Evolutionary conservation across 2,113 vertebrate genomes (phyloP).

Genomic region (Octodon degus): DNA sequence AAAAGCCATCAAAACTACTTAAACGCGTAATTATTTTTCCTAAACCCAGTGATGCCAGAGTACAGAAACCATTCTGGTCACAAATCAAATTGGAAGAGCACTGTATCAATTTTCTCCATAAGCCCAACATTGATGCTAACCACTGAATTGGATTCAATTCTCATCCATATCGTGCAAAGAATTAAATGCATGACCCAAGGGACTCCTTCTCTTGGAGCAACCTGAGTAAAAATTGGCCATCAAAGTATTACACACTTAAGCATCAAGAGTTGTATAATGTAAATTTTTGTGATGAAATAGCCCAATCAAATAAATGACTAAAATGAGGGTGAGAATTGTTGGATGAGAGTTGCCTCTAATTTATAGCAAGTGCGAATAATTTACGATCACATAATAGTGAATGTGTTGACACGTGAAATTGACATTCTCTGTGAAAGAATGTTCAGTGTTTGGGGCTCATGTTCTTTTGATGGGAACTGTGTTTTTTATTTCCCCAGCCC

Average conservation of each 20-base stretch:
- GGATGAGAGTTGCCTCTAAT: background rate
- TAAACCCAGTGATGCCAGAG: rapidly evolving
- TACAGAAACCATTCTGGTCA: background rate
- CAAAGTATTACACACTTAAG: background rate
- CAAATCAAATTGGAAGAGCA: background rate
- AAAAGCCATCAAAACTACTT: background rate
- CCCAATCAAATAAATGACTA: background rate
- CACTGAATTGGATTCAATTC: background rate
- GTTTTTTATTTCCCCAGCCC: background rate
- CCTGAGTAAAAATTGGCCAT: background rate
- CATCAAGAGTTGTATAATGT: background rate
- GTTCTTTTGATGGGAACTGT: background rate
- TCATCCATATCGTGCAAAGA: background rate
- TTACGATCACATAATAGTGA: background rate
- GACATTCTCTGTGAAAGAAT: background rate
- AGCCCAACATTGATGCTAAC: background rate
- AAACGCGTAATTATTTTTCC: background rate
- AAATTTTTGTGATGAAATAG: background rate
- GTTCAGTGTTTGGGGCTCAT: background rate
- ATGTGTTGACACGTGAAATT: background rate
- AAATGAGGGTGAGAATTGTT: background rate
- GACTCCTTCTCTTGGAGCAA: no score
- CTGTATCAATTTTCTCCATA: background rate
- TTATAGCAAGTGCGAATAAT: background rate
- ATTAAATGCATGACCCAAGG: background rate